Evolutionary conservation across 2,888 invertebrate species (phyloP).

Genomic region (Leistus spinibarbis): DNA sequence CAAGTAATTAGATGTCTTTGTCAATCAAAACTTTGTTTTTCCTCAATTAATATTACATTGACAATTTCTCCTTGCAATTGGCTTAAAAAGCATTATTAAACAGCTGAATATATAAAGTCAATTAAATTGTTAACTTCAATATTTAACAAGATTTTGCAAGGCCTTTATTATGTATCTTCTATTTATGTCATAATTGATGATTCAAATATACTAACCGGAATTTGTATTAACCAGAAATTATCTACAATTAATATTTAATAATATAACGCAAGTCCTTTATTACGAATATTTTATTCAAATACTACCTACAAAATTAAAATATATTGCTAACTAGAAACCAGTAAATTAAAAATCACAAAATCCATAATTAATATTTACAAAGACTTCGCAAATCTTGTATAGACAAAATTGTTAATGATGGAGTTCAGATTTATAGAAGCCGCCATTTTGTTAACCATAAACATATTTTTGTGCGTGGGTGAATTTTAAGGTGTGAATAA

Average conservation of each 20-base stretch:
- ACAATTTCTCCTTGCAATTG: not conserved
- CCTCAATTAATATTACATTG: not conserved
- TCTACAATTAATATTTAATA: too few relatives aligned
- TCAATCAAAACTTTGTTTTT: not conserved
- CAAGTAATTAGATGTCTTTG: not conserved
- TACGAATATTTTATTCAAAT: too few relatives aligned
- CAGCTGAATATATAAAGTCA: not conserved
- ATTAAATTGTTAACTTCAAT: not conserved
- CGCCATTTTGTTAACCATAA: constrained; percentile 38
- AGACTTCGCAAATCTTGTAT: too few relatives aligned
- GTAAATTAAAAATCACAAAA: too few relatives aligned
- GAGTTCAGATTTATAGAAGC: constrained; percentile 19
- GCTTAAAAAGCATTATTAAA: not conserved
- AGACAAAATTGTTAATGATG: too few relatives aligned
- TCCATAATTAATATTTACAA: too few relatives aligned
- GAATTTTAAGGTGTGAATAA: constrained; percentile 6
- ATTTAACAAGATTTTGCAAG: not conserved
- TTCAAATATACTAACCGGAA: too few relatives aligned
- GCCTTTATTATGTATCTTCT: too few relatives aligned
- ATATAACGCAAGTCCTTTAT: not conserved
- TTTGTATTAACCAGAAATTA: too few relatives aligned
- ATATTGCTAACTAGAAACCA: too few relatives aligned
- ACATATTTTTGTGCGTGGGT: not conserved
- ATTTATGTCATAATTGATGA: too few relatives aligned
- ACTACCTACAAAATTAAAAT: too few relatives aligned